phyloP scores from a whole-genome alignment of 1,140 invertebrate genomes.

The Mercenaria mercenaria region DNA sequence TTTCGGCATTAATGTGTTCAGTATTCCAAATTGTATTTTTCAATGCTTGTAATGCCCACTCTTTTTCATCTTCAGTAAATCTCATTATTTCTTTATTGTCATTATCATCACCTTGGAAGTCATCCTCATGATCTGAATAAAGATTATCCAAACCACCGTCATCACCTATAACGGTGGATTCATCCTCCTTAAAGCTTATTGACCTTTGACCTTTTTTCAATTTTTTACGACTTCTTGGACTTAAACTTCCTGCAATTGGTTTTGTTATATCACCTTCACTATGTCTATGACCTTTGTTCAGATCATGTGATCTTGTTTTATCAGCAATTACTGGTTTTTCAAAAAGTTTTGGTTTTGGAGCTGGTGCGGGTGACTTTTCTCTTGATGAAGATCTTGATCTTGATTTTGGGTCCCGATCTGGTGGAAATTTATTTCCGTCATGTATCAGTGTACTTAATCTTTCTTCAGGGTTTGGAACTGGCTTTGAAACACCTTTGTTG shows the following conservation, averaged over 20 bases:
- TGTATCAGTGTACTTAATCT: conserved; percentile 20
- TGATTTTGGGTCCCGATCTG: conserved; percentile 9
- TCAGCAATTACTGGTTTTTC: conserved; percentile 37
- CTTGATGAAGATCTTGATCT: conserved; percentile 59
- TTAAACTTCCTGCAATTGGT: conserved; percentile 36
- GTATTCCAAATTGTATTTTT: conserved; percentile 83
- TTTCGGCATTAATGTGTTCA: conserved; percentile 74
- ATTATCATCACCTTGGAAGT: conserved; percentile 27
- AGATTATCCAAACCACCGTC: conserved; percentile 82
- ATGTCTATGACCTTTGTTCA: conserved; percentile 8
- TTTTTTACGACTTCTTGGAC: conserved; percentile 37
- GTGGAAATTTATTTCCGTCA: background rate
- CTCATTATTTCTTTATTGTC: conserved; percentile 68
- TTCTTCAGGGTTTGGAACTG: conserved; percentile 13
- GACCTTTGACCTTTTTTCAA: conserved; percentile 52
- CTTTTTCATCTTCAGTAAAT: conserved; percentile 82
- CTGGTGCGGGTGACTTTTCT: conserved; percentile 53
- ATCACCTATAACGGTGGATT: conserved; percentile 78
- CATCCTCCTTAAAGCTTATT: conserved; percentile 71
- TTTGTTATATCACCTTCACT: conserved; percentile 20
- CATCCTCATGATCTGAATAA: conserved; percentile 70
- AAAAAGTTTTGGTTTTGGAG: conserved; percentile 32
- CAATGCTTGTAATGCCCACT: conserved; percentile 80
- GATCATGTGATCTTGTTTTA: background rate
- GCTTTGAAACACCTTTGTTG: background rate